Evolutionary conservation across 2,113 vertebrate genomes (phyloP).

Genomic region (Geococcyx californianus): DNA sequence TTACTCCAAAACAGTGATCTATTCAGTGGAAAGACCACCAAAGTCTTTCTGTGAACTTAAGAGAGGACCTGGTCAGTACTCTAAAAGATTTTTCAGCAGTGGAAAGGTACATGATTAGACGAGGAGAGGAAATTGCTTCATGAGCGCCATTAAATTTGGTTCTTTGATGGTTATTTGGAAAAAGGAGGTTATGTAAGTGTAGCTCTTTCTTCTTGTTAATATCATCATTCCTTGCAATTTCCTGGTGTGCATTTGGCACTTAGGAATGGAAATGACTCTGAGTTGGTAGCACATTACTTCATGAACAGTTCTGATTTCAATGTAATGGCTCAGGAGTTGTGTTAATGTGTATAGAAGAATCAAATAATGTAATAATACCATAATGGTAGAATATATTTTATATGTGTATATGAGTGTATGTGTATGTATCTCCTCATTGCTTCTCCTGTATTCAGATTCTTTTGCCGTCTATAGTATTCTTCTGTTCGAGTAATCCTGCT

Average conservation of each 20-base stretch:
- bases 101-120: not conserved
- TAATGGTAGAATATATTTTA: not conserved
- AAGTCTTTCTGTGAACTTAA: not conserved
- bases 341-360: not conserved
- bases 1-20: not conserved
- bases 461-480: not conserved
- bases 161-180: not conserved
- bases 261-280: not conserved
- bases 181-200: not conserved
- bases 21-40: not conserved
- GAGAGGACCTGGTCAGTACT: not conserved
- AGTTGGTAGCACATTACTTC: not conserved
- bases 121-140: not conserved
- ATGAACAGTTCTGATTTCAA: not conserved
- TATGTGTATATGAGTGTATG: not conserved
- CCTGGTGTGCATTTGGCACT: not conserved
- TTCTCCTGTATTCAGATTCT: not conserved
- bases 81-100: not conserved
- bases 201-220: not conserved
- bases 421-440: not conserved
- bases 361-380: not conserved
- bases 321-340: not conserved
- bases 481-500: not conserved
- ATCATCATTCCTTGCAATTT: not conserved
- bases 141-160: not conserved